Conservation (phyloP, 1,140 invertebrate species). For the Bombus superbus region DNA sequence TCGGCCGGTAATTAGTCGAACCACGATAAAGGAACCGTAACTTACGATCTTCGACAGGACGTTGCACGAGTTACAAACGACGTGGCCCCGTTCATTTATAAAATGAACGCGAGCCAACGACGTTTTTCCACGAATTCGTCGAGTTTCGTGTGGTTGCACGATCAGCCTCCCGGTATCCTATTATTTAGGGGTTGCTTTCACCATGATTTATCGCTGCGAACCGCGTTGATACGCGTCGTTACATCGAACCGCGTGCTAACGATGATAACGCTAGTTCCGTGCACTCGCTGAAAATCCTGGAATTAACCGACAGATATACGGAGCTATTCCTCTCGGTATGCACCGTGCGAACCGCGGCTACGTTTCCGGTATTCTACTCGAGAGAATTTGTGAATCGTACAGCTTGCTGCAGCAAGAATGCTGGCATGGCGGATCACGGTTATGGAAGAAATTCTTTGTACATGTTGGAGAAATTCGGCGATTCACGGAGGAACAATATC, state of each 20-base stretch:
- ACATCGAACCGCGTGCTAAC: not conserved
- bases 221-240: conserved; percentile 3
- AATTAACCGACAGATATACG: not conserved
- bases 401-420: not conserved
- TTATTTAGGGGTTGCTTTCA: conserved; percentile 17
- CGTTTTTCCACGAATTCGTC: conserved; percentile 24
- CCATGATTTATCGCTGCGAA: conserved; percentile 4
- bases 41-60: not conserved
- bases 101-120: not conserved
- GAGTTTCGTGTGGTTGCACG: conserved; percentile 9
- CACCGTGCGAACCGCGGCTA: not conserved
- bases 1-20: not conserved
- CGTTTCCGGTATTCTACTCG: not conserved
- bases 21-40: not conserved
- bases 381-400: not conserved
- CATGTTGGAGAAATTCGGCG: not conserved
- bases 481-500: not conserved
- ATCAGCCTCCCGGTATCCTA: not conserved
- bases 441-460: not conserved
- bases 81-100: not conserved
- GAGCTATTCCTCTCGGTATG: not conserved
- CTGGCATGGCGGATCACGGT: not conserved
- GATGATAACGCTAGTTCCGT: conserved; percentile 11
- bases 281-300: not conserved
- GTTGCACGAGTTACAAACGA: no score